Conservation (phyloP, 2,888 invertebrate genomes). For the Heliconius charithonia region DNA sequence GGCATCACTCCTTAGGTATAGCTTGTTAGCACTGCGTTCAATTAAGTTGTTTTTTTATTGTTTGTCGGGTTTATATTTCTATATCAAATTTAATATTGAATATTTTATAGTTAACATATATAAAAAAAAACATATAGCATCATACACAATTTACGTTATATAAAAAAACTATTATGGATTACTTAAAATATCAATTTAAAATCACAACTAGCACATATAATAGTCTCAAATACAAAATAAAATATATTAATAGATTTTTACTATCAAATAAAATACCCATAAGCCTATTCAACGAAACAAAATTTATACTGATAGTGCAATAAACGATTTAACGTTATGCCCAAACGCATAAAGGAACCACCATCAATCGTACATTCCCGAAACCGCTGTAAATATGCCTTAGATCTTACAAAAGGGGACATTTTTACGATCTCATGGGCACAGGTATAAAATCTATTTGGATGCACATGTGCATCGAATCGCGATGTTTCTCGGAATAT, state of each 20-base stretch:
- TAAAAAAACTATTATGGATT: neutral
- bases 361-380: conserved; percentile 28
- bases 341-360: conserved; percentile 29
- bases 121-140: no score
- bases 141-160: no score
- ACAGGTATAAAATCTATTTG: conserved; percentile 63
- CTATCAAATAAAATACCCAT: neutral
- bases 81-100: neutral
- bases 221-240: neutral
- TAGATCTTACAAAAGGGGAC: conserved; percentile 37
- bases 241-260: conserved; percentile 2
- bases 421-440: conserved; percentile 39
- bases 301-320: conserved; percentile 4
- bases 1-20: conserved; percentile 39
- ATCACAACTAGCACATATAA: neutral
- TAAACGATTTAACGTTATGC: conserved; percentile 21
- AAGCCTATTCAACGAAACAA: conserved; percentile 2
- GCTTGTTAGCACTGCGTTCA: conserved; percentile 25
- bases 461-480: conserved; percentile 67
- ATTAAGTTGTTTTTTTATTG: conserved; percentile 17
- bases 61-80: neutral
- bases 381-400: conserved; percentile 36
- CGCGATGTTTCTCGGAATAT: conserved; percentile 62
- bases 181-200: neutral
- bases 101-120: no score